Conservation (phyloP, 2,113 vertebrate species). For the Myocastor coypus region DNA sequence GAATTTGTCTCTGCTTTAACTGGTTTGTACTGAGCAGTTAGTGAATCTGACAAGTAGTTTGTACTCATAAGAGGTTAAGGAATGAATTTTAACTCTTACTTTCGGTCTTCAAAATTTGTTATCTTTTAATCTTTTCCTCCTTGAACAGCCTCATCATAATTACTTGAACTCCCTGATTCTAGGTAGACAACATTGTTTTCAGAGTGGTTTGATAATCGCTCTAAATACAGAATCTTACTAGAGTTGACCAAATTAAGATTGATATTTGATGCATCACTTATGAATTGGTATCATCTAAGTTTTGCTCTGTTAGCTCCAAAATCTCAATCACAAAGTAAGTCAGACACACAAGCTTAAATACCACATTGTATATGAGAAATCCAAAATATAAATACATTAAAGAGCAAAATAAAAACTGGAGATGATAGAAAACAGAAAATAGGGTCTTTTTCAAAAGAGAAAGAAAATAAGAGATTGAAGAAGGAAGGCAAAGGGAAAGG, state of each 20-base stretch:
- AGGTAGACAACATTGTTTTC: not conserved
- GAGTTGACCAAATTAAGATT: not conserved
- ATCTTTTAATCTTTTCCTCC: not conserved
- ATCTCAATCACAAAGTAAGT: not conserved
- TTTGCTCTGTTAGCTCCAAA: not conserved
- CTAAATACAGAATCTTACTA: not conserved
- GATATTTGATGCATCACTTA: not conserved
- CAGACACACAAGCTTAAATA: not conserved
- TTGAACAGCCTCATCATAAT: not conserved
- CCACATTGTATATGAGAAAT: not conserved
- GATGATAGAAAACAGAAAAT: not conserved
- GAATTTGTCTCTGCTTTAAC: not conserved
- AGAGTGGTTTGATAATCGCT: not conserved
- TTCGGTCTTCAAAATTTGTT: conserved; percentile 19
- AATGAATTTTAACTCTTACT: conserved; percentile 11
- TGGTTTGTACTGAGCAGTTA: not conserved
- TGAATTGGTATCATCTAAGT: not conserved
- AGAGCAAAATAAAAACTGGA: not conserved
- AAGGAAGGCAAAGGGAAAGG: not conserved
- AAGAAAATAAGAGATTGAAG: not conserved
- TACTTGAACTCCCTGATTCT: conserved; percentile 1
- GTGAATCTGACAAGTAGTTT: not conserved
- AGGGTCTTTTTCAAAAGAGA: not conserved
- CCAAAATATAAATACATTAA: not conserved
- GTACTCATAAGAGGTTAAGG: not conserved